Evolutionary conservation across 2,888 invertebrate species (phyloP), one percentile per base, ranked within the genome.

Genomic region (Chymomyza fuscimana): DNA sequence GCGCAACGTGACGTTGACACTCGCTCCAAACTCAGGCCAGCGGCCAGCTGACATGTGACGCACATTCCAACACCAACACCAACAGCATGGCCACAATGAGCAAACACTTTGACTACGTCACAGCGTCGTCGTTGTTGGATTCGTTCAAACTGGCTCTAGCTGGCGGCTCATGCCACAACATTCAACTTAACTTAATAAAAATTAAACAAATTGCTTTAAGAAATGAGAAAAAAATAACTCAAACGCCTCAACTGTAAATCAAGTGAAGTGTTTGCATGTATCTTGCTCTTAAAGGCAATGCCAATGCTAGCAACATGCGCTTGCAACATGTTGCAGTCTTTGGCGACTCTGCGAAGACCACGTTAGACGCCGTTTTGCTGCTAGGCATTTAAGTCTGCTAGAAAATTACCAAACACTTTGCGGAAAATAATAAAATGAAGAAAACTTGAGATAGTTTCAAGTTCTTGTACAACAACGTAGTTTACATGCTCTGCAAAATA

Each of bases 1-100:
- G 32, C 72, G 51, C 73, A 85, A 87, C 89, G 83, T 83, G 83
- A 88, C 89, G 87, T 78, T 76, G 86, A 88, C 83, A 83, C 89
- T 85, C 68, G 72, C 77, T 32, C 74, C 5, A 19, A 58, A 25
- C 25, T 19, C 9, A 22, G 80, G 52, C 64, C 72, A 83, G 70
- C 83, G 77, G 78, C 79, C 81, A 86, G 56, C 77, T 82, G 82
- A 69, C 76, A 79, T 19, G 19, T 54, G 54, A 54, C 54, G 54
- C 54, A 54, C 54, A 54, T 19, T 46, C 40, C 40, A 46, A 46
- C 40, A 46, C 4, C 40, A 46, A 12, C 7, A 32, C 9, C 9
- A 46, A 7, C 12, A 46, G 12, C 40, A 36, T 36, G 36, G 36
- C 36, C 36, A 36, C 6, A 36, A 36, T 36, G 2, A 46, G 40